phyloP scores from a whole-genome alignment of 2,113 vertebrate genomes.

The Geothlypis trichas region DNA sequence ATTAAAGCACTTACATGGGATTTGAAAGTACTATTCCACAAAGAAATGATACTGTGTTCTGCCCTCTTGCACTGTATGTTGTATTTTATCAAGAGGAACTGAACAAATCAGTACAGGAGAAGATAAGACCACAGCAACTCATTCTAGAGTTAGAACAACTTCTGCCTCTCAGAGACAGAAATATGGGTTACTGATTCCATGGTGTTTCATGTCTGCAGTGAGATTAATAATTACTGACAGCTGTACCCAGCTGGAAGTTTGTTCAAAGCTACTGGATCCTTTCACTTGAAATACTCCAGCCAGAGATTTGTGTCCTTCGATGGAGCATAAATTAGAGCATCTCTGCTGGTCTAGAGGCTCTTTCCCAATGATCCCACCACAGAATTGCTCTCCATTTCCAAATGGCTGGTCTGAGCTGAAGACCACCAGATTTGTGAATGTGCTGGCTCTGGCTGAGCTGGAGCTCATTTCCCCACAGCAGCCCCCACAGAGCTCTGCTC shows the following conservation, averaged over 20 bases:
- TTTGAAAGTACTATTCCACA: neutral
- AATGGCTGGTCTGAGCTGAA: neutral
- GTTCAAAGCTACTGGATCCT: neutral
- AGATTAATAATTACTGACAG: neutral
- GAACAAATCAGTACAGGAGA: neutral
- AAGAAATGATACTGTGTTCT: neutral
- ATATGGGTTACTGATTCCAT: neutral
- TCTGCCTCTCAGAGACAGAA: neutral
- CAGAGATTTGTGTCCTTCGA: neutral
- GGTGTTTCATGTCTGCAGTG: neutral
- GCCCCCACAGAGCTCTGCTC: neutral
- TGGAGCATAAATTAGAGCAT: neutral
- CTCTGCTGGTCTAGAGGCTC: neutral
- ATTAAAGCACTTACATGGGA: neutral
- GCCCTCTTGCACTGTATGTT: neutral
- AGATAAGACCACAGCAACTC: neutral
- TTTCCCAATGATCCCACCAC: neutral
- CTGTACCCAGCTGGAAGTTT: neutral
- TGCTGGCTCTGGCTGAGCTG: neutral
- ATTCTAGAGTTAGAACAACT: neutral
- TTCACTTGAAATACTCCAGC: neutral
- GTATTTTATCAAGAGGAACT: neutral
- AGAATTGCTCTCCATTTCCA: neutral
- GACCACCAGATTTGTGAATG: neutral
- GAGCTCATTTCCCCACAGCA: neutral